These are phyloP conservation scores for Ennomos erosarius DNA, from an alignment of 2,888 invertebrate species.

Conservation along the genomic window DNA sequence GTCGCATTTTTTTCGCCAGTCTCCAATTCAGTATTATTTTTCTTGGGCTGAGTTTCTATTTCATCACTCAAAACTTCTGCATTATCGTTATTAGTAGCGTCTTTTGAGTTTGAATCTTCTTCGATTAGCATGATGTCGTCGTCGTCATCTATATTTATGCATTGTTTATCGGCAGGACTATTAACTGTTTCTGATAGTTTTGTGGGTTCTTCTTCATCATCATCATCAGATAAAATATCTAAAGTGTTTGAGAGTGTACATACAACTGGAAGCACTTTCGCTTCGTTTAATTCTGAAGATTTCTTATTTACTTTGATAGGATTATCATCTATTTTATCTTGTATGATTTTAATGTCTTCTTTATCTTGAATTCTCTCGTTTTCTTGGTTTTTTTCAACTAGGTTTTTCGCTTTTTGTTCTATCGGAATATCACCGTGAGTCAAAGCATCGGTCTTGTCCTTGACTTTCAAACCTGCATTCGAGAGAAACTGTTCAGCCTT, in stretches of 20 bases:
- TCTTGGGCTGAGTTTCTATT: conserved; percentile 28
- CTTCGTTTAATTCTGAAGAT: conserved; percentile 3
- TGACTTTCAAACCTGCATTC: conserved; percentile 3
- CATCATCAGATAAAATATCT: conserved; percentile 74
- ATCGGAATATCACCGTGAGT: neutral
- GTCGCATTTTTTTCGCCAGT: conserved; percentile 36
- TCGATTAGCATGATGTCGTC: conserved; percentile 79
- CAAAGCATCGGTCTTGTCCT: conserved; percentile 3
- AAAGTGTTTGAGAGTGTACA: conserved; percentile 70
- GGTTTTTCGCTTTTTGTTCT: neutral
- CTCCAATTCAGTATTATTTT: conserved; percentile 35
- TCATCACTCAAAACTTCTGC: conserved; percentile 29
- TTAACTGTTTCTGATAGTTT: conserved; percentile 14
- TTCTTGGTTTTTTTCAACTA: neutral
- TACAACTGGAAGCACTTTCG: conserved; percentile 40
- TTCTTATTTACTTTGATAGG: conserved; percentile 6
- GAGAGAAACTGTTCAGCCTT: neutral
- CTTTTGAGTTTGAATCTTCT: conserved; percentile 60
- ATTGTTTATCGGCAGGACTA: conserved; percentile 52
- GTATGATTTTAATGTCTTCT: conserved; percentile 20
- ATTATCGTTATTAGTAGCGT: conserved; percentile 37
- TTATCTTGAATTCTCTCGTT: conserved; percentile 33
- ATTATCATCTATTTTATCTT: conserved; percentile 21
- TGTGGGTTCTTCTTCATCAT: conserved; percentile 67
- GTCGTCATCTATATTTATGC: conserved; percentile 72